Base-by-base conservation (phyloP, 2,113 vertebrate genomes). In the Dromas ardeola region DNA sequence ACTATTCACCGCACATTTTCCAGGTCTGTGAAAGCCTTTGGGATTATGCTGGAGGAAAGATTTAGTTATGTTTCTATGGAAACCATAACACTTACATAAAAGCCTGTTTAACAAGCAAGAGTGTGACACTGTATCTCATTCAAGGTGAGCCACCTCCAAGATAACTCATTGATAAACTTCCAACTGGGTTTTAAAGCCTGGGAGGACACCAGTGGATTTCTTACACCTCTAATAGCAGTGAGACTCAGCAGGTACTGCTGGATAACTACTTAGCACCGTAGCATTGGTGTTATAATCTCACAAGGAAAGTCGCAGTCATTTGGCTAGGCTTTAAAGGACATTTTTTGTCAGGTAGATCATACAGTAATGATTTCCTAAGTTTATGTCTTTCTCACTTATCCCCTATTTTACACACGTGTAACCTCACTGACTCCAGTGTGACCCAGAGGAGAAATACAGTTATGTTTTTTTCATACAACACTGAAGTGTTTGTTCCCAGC, bases 31-130 rank as follows among this genome's bases (percentile, higher is more conserved):
- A 93, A 97, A 97, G 96, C 96, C 91, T 97, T 91, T 66, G 40
- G 93, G 95, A 98, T 97, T 97, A 86, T 95, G 84, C 85, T 92
- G 95, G 92, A 98, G 95, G 90, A 97, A 98, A 91, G 93, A 96
- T 97, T 98, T 95, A 94, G 95, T 96, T 97, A 96, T 69, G 97
- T 98, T 98, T 95, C 98, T 94, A 98, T 98, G 97, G 98, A 94
- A 98, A 98, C 98, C n/a, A 27, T 93, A 97, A 96, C 91, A 86
- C 93, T 91, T 96, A 88, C 15, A 80, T 95, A 97, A 94, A 96
- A 97, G 78, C 73, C 92, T 97, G 90, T 94, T 98, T 97, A 98
- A 98, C 90, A 95, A 97, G 96, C 42, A 76, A 82, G 71, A 92
- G 91, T 88, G 74, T 97, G 96, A 95, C 94, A 96, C 85, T 96